Percentiles rank a stretch among this genome's conserved stretches.
Conservation (phyloP, 2,888 invertebrate genomes). For the Xestia ashworthii region DNA sequence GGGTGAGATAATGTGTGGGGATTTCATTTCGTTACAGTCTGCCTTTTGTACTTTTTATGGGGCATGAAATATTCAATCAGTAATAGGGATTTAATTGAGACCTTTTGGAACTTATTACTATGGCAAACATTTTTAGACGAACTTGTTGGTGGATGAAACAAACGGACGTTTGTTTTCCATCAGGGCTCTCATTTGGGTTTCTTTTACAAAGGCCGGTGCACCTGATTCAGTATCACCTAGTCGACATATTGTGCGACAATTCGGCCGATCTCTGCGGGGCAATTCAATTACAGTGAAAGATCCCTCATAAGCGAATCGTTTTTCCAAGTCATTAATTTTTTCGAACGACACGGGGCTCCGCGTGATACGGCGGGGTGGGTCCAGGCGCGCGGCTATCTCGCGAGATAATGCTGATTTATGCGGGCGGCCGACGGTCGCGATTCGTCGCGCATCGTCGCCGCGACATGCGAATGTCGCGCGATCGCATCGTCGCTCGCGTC, state of each 20-base stretch:
- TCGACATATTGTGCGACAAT: constrained; percentile 81
- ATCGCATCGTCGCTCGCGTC: constrained; percentile 77
- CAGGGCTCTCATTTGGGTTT: neutral
- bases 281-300: constrained; percentile 91
- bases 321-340: constrained; percentile 91
- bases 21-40: constrained; percentile 79
- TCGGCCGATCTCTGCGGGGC: constrained; percentile 87
- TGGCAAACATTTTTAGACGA: neutral
- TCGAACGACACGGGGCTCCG: constrained; percentile 89
- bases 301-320: constrained; percentile 91
- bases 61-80: constrained; percentile 63
- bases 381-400: constrained; percentile 89
- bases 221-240: constrained; percentile 77
- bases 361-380: constrained; percentile 88
- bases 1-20: constrained; percentile 84
- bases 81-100: constrained; percentile 61
- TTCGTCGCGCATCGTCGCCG: constrained; percentile 88
- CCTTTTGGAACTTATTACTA: constrained; percentile 39
- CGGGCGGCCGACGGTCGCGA: constrained; percentile 87
- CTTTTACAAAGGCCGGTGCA: constrained; percentile 58
- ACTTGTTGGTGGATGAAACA: neutral
- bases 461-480: constrained; percentile 80
- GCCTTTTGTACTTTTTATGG: constrained; percentile 70
- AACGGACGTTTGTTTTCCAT: neutral
- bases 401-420: constrained; percentile 91